These are phyloP conservation scores for Sinotaia quadrata DNA, from an alignment of 2,888 invertebrate species.

Conservation along the genomic window DNA sequence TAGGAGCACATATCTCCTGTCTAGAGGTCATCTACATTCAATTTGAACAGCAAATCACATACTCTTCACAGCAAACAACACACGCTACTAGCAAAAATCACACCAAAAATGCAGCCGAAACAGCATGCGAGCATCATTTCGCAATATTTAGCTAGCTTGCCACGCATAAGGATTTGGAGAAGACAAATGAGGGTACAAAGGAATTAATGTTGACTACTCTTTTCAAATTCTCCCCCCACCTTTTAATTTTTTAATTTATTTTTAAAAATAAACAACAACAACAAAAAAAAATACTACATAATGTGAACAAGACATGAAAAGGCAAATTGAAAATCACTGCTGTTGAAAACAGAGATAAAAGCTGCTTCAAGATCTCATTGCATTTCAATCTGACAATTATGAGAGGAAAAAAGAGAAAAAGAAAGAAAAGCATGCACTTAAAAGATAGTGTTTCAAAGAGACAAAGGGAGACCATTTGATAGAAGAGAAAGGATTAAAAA, in stretches of 20 bases:
- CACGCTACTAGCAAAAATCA: background rate
- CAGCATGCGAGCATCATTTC: too few species aligned
- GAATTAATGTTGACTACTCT: too few species aligned
- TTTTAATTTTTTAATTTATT: too few species aligned
- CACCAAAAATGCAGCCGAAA: too few species aligned
- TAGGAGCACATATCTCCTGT: constrained; percentile 3
- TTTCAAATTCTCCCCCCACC: too few species aligned
- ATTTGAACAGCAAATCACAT: background rate
- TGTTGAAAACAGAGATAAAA: constrained; percentile 13
- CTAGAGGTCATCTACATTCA: constrained; percentile 10
- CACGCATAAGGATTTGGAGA: too few species aligned
- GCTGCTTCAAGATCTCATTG: background rate
- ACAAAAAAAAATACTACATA: background rate
- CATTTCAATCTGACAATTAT: background rate
- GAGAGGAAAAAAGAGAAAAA: too few species aligned
- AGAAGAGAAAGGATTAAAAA: constrained; percentile 13
- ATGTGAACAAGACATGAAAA: constrained; percentile 3
- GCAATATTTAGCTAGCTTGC: too few species aligned
- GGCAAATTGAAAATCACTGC: background rate
- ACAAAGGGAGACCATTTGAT: constrained; percentile 18
- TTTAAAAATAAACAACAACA: too few species aligned
- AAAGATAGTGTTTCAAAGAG: constrained; percentile 20
- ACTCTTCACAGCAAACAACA: constrained; percentile 9
- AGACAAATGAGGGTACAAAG: too few species aligned
- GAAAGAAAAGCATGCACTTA: constrained; percentile 23